Conservation (phyloP, 2,113 vertebrate genomes). For the Noctilio leporinus region DNA sequence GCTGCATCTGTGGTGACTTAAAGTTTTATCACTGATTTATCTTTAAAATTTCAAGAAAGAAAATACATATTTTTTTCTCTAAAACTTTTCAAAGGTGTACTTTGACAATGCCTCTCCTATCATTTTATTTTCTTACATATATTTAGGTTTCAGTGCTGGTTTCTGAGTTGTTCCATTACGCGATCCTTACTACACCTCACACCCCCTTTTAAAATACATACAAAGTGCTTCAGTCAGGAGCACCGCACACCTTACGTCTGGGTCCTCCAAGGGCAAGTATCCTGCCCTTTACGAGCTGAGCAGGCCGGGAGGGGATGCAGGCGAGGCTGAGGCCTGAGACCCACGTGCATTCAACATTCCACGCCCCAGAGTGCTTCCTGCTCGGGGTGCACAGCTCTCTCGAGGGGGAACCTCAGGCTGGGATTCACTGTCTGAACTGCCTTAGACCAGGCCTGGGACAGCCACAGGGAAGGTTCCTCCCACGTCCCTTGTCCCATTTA, state of each 20-base stretch:
- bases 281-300: background rate
- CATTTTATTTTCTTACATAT: background rate
- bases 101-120: background rate
- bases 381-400: background rate
- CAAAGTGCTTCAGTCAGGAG: background rate
- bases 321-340: no score
- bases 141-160: background rate
- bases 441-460: background rate
- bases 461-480: background rate
- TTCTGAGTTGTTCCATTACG: background rate
- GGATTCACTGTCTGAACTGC: background rate
- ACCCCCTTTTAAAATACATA: background rate
- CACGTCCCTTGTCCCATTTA: background rate
- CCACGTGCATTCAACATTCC: background rate
- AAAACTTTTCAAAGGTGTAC: background rate
- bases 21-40: conserved; percentile 25
- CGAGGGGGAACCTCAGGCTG: background rate
- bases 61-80: background rate
- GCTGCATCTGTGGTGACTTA: background rate
- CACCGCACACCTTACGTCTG: background rate
- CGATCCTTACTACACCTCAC: background rate
- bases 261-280: background rate
- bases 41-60: background rate
- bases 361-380: background rate
- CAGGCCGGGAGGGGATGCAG: background rate